phyloP scores from a whole-genome alignment of 1,140 invertebrate genomes.

The Teleogryllus occipitalis region DNA sequence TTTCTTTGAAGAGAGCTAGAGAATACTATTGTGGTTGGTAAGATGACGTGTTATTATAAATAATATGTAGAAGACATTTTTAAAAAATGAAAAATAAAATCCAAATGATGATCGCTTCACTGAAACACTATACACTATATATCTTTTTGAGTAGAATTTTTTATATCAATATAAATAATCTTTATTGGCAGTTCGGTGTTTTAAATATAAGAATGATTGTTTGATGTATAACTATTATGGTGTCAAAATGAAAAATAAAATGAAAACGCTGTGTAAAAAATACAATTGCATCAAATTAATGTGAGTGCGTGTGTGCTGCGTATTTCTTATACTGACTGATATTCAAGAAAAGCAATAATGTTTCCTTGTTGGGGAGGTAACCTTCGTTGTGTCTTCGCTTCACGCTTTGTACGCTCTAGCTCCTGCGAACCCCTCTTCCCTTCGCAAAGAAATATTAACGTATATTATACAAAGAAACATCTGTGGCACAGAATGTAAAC shows the following conservation, averaged over 20 bases:
- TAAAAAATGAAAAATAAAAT: conserved; percentile 15
- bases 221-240: conserved; percentile 1
- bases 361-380: conserved; percentile 7
- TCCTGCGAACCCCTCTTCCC: neutral
- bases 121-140: neutral
- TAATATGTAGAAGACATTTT: conserved; percentile 17
- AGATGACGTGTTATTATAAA: conserved; percentile 20
- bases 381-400: neutral
- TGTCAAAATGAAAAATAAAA: conserved; percentile 8
- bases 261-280: neutral
- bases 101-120: conserved; percentile 21
- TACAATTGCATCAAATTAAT: neutral
- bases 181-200: conserved; percentile 6
- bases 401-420: neutral
- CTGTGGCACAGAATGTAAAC: neutral
- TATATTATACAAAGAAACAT: neutral
- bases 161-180: conserved; percentile 15
- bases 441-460: too few species aligned
- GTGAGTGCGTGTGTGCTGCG: conserved; percentile 11
- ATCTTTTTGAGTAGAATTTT: conserved; percentile 13
- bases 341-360: conserved; percentile 22
- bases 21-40: conserved; percentile 20
- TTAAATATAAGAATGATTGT: conserved; percentile 7
- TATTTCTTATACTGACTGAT: conserved; percentile 19
- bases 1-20: conserved; percentile 18